Conservation (phyloP, 2,888 invertebrate genomes). For the Trichogramma evanescens region DNA sequence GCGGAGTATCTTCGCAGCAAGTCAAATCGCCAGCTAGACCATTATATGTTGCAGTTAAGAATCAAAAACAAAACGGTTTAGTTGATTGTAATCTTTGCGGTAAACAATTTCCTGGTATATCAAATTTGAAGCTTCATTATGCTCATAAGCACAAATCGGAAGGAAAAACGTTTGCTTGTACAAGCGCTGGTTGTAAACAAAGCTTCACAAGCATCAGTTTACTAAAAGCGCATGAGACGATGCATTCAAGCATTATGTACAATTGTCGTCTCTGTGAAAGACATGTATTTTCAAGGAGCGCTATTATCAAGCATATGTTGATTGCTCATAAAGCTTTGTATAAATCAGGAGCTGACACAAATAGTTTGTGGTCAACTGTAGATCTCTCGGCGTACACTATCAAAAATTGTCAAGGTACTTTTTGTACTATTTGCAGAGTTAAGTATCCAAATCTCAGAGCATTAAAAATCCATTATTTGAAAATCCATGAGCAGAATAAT, state of each 20-base stretch:
- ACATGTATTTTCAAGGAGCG: slow-evolving; percentile 53
- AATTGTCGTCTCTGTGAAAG: slow-evolving; percentile 56
- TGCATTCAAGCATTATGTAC: slow-evolving; percentile 53
- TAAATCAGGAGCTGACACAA: slow-evolving; percentile 25
- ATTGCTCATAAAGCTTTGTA: slow-evolving; percentile 47
- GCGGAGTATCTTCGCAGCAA: too few relatives aligned
- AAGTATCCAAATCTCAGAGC: slow-evolving; percentile 42
- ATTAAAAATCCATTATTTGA: slow-evolving; percentile 42
- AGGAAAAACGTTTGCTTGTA: slow-evolving; percentile 21
- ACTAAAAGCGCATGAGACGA: slow-evolving; percentile 51
- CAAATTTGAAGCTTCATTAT: slow-evolving; percentile 54
- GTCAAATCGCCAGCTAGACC: too few relatives aligned
- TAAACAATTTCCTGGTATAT: slow-evolving; percentile 52
- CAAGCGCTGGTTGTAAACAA: slow-evolving; percentile 36
- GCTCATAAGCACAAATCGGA: slow-evolving; percentile 38
- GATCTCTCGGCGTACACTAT: slow-evolving; percentile 35
- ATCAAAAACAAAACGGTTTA: slow-evolving; percentile 37
- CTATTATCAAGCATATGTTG: slow-evolving; percentile 53
- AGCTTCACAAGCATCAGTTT: slow-evolving; percentile 50
- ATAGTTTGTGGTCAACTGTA: slow-evolving; percentile 33
- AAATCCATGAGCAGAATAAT: slow-evolving; percentile 35
- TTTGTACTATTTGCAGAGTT: slow-evolving; percentile 39
- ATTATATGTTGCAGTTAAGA: too few relatives aligned
- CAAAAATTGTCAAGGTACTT: slow-evolving; percentile 31
- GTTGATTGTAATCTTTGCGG: slow-evolving; percentile 54